These are phyloP conservation scores for Drosophila navojoa DNA, from an alignment of 1,140 invertebrate genomes.

Conservation along the genomic window DNA sequence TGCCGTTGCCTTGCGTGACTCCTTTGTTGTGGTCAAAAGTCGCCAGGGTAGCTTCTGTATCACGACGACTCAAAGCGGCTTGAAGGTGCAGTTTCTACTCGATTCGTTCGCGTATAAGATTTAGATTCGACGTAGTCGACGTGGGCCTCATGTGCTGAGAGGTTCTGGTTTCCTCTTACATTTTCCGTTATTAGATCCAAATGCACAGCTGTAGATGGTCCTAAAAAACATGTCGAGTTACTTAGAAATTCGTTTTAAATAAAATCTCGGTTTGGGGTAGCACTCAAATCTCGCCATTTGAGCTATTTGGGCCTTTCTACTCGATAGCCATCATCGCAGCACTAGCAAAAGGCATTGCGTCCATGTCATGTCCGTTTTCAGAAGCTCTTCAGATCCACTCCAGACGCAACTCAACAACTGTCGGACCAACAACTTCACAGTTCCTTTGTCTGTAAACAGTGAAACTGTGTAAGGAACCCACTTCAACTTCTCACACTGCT, in stretches of 20 bases:
- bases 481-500: conserved; percentile 32
- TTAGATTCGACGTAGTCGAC: conserved; percentile 22
- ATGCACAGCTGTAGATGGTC: background rate
- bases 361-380: conserved; percentile 29
- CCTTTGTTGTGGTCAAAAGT: conserved; percentile 74
- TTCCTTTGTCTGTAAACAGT: conserved; percentile 71
- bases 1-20: conserved; percentile 59
- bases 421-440: conserved; percentile 68
- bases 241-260: too few relatives aligned
- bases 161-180: conserved; percentile 14
- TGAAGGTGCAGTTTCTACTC: background rate
- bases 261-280: background rate
- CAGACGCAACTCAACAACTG: conserved; percentile 61
- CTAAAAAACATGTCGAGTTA: background rate
- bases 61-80: conserved; percentile 58
- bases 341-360: conserved; percentile 7
- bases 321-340: conserved; percentile 2
- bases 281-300: background rate
- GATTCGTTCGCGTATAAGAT: conserved; percentile 14
- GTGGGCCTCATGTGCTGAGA: conserved; percentile 8
- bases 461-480: conserved; percentile 57
- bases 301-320: background rate
- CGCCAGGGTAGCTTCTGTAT: conserved; percentile 52
- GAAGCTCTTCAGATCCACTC: conserved; percentile 35
- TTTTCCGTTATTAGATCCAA: background rate